Evolutionary conservation across 2,113 vertebrate genomes (phyloP).

Genomic region (Cygnus buccinator): DNA sequence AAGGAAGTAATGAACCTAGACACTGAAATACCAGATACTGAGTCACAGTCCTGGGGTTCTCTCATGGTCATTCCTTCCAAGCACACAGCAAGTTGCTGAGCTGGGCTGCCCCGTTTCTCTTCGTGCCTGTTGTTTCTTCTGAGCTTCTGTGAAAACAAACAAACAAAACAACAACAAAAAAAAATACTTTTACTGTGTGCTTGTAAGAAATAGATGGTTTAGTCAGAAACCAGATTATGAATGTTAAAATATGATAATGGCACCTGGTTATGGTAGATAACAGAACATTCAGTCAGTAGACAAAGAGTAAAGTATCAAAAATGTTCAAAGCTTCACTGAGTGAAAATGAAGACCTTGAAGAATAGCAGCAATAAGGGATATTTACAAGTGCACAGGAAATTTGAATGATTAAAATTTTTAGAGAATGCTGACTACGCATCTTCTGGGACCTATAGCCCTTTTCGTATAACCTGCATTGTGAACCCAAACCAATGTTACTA

Average conservation of each 20-base stretch:
- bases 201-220: background rate
- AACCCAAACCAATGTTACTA: background rate
- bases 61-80: rapidly evolving
- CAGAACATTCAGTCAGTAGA: background rate
- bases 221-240: background rate
- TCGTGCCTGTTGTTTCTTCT: background rate
- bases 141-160: too few relatives aligned
- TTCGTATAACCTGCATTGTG: background rate
- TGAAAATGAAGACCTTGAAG: background rate
- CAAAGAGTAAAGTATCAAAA: background rate
- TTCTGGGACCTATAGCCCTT: background rate
- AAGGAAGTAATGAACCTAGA: background rate
- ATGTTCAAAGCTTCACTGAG: background rate
- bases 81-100: background rate
- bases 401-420: background rate
- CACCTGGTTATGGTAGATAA: background rate
- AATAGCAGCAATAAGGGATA: background rate
- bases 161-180: too few relatives aligned
- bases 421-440: background rate
- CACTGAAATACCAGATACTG: background rate
- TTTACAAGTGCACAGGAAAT: background rate
- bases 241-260: background rate
- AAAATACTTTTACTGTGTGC: background rate
- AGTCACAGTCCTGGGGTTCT: background rate
- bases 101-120: background rate